Evolutionary conservation across 2,797 vertebrate genomes (phyloP), one percentile per base, ranked within the genome.

Genomic region (Phylloscopus collybita): DNA sequence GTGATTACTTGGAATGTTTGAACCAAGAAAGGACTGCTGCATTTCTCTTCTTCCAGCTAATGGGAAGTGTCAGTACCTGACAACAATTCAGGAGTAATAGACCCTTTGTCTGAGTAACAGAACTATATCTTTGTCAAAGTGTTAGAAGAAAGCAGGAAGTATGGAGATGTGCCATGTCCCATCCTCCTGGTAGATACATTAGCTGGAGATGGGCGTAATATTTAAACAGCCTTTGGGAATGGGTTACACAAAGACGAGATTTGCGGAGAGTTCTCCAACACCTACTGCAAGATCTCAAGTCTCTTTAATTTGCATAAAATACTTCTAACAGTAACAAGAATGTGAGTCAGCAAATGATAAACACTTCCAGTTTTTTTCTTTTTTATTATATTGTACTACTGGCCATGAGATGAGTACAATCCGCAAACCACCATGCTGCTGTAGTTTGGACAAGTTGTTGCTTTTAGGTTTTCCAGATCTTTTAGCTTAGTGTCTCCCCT

Each of bases 51-150:
- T 76, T 19, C 0, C 1, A 67, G 30, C 10, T 49, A 45, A 59
- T 30, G 44, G 23, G 25, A 70, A 49, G 20, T 61, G 20, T 80
- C 29, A 42, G 16, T 53, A 57, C 9, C 6, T 44, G 45, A 13
- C 34, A 81, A 56, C 0, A 1, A 23, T 51, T 8, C 1, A 2
- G 10, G 22, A 64, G 9, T 56, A 69, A 81, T 0, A 2, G n/a
- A 45, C 12, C 6, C 4, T 79, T 84, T 40, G 34, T 81, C 17
- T 2, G 5, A 54, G 22, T 29, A 45, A 45, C 11, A 11, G 10
- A 21, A 11, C 45, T 45, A 45, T 21, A 1, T 56, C 38, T 79
- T 86, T 40, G 36, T 81, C 17, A 3, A 6, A 54, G 20, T 30
- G 21, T 72, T 75, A 74, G 49, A 16, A 71, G 44, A 86, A 71